Percentiles rank a stretch among this genome's conserved stretches.
Evolutionary conservation across 1,140 invertebrate genomes (phyloP).

Genomic region (Sitodiplosis mosellana): DNA sequence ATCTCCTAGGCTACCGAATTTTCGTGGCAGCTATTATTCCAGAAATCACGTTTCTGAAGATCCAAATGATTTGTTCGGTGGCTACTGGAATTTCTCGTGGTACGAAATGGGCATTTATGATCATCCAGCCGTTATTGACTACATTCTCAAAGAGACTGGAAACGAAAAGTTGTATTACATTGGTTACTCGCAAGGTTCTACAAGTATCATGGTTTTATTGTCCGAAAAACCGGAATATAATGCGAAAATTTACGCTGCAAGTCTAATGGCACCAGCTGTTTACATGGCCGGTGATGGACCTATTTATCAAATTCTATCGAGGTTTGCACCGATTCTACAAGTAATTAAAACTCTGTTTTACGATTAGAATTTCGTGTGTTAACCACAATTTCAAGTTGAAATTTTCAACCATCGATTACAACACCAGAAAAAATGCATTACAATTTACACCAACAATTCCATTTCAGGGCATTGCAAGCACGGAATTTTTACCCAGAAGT

Average conservation of each 20-base stretch:
- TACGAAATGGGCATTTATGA: slow-evolving; percentile 54
- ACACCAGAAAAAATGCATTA: no score
- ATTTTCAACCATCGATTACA: no score
- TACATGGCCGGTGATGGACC: slow-evolving; percentile 23
- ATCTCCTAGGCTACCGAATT: slow-evolving; percentile 59
- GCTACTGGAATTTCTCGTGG: slow-evolving; percentile 37
- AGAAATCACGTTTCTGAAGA: slow-evolving; percentile 32
- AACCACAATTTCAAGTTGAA: no score
- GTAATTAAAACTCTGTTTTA: neutral
- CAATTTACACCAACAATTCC: no score
- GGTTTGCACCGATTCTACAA: neutral
- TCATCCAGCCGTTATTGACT: slow-evolving; percentile 44
- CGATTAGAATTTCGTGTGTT: neutral
- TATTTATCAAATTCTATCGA: neutral
- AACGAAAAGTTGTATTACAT: slow-evolving; percentile 35
- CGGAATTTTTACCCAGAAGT: slow-evolving; percentile 34
- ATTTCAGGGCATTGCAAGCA: slow-evolving; percentile 23
- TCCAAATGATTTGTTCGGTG: slow-evolving; percentile 25
- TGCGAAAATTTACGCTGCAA: slow-evolving; percentile 33
- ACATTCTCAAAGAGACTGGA: slow-evolving; percentile 35
- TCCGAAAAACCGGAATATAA: slow-evolving; percentile 40
- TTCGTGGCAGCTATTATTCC: slow-evolving; percentile 46
- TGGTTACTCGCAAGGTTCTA: slow-evolving; percentile 39
- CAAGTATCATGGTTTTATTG: slow-evolving; percentile 32
- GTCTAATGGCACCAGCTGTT: slow-evolving; percentile 39